Base-by-base conservation (phyloP, 1,140 invertebrate species). In the Drosophila lacteicornis region DNA sequence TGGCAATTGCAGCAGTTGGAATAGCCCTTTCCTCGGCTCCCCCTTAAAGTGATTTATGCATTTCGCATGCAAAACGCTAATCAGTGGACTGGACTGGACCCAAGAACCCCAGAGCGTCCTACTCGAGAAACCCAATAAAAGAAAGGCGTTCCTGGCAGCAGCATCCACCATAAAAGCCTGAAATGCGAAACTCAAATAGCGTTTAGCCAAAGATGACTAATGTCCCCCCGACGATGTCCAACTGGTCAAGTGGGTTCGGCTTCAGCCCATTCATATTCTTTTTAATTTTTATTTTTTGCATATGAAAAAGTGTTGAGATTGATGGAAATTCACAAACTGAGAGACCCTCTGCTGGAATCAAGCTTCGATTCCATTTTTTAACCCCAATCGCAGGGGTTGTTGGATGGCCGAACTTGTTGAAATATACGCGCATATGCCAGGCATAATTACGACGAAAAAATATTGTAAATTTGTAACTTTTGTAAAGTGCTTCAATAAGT, bases 121-220 rank as follows among this genome's bases (percentile, higher is more conserved):
- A 68, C 63, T 70, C 63, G 60, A 74, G 69, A 55, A 45, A 30
- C 22, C 70, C 77, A 78, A 78, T 75, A 80, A 84, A 87, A 83
- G 67, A 53, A 61, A 60, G 38, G 50, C 62, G 57, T 67, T 53
- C 17, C 17, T 22, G 30, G 45, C 46, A 47, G 43, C 47, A 59
- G 56, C 49, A 57, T 58, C 53, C 51, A 38, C 51, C 51, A 70
- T 25, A 53, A 78, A 38, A 51, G 46, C 56, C 46, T 40, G 47
- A 45, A 58, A 90, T 80, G 61, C 78, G 67, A 90, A 85, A 78
- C 76, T 69, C 69, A 80, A 84, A 85, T 51, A 85, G 68, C 85
- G 65, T 90, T 90, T 90, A 90, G 81, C 85, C 85, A 80, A 88
- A 90, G 85, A 90, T 90, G 85, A 90, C 85, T 90, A 90, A 90